phyloP scores from a whole-genome alignment of 1,140 invertebrate genomes.

The Aphelenchoides avenae region DNA sequence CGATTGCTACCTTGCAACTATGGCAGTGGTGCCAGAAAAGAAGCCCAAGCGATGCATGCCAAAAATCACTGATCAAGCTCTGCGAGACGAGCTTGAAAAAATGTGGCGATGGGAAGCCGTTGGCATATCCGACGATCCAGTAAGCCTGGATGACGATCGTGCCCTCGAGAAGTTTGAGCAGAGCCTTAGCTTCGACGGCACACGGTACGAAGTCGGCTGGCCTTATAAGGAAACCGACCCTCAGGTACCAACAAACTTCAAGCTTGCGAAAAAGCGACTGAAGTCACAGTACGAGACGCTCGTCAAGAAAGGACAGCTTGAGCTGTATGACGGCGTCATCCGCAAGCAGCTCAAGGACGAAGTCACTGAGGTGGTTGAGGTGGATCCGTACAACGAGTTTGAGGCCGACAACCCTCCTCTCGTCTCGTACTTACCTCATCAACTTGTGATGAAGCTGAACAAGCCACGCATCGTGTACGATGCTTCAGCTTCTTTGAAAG shows the following conservation, averaged over 20 bases:
- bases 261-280: neutral
- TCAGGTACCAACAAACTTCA: slow-evolving; percentile 1
- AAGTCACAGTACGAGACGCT: neutral
- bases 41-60: no score
- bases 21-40: no score
- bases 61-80: no score
- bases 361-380: slow-evolving; percentile 1
- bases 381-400: neutral
- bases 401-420: slow-evolving; percentile 4
- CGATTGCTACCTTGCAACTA: no score
- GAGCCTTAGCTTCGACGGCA: neutral
- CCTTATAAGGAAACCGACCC: neutral
- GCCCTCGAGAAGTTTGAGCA: slow-evolving; percentile 1
- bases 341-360: slow-evolving; percentile 3
- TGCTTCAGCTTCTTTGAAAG: slow-evolving; percentile 48
- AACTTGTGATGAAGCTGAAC: slow-evolving; percentile 50
- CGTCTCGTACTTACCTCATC: slow-evolving; percentile 61
- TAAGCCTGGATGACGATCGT: slow-evolving; percentile 1
- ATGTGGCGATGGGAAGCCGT: slow-evolving; percentile 2
- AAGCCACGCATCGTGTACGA: slow-evolving; percentile 60
- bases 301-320: neutral
- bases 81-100: slow-evolving; percentile 7
- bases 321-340: neutral
- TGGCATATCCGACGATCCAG: neutral
- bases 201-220: neutral